Percentiles rank a stretch among this genome's conserved stretches.
These are phyloP conservation scores for Cataglyphis albicans DNA, from an alignment of 2,888 invertebrate genomes.

Conservation along the genomic window DNA sequence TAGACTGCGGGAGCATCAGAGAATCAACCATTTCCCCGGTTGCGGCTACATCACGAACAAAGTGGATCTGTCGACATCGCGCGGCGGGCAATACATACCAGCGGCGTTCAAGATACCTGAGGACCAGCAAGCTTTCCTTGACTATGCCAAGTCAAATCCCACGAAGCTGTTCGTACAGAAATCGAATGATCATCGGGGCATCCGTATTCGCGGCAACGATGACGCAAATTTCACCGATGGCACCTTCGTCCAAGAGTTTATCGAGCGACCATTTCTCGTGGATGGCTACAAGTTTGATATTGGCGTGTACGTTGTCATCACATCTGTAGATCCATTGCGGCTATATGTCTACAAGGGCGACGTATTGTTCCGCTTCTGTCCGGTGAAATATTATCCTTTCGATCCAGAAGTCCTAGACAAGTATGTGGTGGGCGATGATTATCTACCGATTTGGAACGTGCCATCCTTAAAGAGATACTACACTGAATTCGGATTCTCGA, in stretches of 20 bases:
- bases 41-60: constrained; percentile 97
- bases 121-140: constrained; percentile 90
- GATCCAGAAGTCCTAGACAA: constrained; percentile 92
- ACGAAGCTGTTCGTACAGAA: constrained; percentile 95
- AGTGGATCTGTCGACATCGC: constrained; percentile 93
- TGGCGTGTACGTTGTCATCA: constrained; percentile 96
- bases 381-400: constrained; percentile 96
- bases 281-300: constrained; percentile 98
- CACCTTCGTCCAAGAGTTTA: constrained; percentile 96
- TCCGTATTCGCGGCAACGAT: constrained; percentile 90
- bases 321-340: constrained; percentile 95
- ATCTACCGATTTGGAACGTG: constrained; percentile 97
- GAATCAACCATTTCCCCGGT: constrained; percentile 97
- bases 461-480: constrained; percentile 91
- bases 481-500: constrained; percentile 91
- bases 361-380: constrained; percentile 96
- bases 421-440: constrained; percentile 98
- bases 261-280: constrained; percentile 95
- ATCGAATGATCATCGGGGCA: constrained; percentile 96
- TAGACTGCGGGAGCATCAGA: constrained; percentile 90
- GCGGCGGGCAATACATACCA: constrained; percentile 92
- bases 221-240: constrained; percentile 91
- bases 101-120: constrained; percentile 95
- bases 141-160: constrained; percentile 90
- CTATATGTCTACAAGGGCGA: constrained; percentile 96